Evolutionary conservation across 2,797 vertebrate genomes (phyloP).

Genomic region (Echeneis naucrates): DNA sequence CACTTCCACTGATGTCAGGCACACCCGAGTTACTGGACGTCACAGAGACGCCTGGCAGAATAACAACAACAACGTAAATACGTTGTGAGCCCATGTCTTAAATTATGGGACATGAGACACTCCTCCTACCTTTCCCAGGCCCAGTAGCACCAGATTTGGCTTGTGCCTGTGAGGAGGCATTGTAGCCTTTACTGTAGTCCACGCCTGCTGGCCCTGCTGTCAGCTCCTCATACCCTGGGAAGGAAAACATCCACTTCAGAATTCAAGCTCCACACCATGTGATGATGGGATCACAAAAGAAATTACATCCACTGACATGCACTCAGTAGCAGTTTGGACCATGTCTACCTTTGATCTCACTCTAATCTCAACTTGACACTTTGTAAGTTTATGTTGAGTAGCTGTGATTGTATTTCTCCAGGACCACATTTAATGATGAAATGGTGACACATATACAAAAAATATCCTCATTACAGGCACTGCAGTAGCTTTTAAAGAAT

Average conservation of each 20-base stretch:
- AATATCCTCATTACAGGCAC: neutral
- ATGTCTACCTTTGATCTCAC: too few species aligned
- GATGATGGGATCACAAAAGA: too few species aligned
- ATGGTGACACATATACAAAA: neutral
- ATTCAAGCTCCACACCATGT: neutral
- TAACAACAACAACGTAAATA: conserved; percentile 1
- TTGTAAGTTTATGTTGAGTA: too few species aligned
- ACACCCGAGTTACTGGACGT: conserved; percentile 94
- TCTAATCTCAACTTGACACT: too few species aligned
- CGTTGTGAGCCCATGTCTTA: neutral
- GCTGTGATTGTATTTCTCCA: too few species aligned
- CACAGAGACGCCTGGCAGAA: conserved; percentile 89
- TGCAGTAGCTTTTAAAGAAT: neutral
- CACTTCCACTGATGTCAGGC: conserved; percentile 94
- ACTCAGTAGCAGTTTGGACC: too few species aligned
- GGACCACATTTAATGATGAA: too few species aligned
- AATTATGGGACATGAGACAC: neutral
- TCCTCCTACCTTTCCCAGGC: conserved; percentile 91
- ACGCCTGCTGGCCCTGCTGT: conserved; percentile 90
- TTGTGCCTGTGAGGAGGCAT: conserved; percentile 92
- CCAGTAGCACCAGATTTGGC: conserved; percentile 92
- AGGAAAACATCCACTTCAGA: conserved; percentile 1
- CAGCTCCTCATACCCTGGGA: conserved; percentile 94
- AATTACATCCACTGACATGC: too few species aligned
- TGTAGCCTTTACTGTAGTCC: conserved; percentile 96